phyloP scores from a whole-genome alignment of 2,888 invertebrate genomes.

The Drosophila gaucha region DNA sequence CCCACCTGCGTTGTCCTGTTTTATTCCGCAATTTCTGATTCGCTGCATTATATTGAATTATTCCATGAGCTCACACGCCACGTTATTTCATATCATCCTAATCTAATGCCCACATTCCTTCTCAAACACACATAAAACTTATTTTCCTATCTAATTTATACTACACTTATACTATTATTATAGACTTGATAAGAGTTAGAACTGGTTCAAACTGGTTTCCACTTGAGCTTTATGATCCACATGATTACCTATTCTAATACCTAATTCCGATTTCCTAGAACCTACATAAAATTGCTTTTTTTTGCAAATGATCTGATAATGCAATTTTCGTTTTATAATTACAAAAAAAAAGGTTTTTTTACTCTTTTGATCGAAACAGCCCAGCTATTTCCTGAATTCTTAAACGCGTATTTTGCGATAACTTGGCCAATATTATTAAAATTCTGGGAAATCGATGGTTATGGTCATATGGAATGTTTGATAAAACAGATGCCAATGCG shows the following conservation, averaged over 20 bases:
- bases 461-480: slow-evolving; percentile 56
- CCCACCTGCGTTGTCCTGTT: no score
- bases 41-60: not conserved
- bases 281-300: slow-evolving; percentile 5
- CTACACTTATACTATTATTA: not conserved
- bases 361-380: not conserved
- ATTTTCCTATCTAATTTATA: slow-evolving; percentile 1
- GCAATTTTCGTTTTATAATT: slow-evolving; percentile 4
- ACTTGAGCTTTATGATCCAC: slow-evolving; percentile 17
- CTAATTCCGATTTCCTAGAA: slow-evolving; percentile 24
- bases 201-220: slow-evolving; percentile 26
- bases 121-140: not conserved
- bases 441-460: slow-evolving; percentile 49
- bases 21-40: not conserved
- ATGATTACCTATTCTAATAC: slow-evolving; percentile 19
- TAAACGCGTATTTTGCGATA: slow-evolving; percentile 10
- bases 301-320: slow-evolving; percentile 25
- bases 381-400: slow-evolving; percentile 9
- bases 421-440: slow-evolving; percentile 10
- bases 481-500: slow-evolving; percentile 35
- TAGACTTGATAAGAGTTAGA: slow-evolving; percentile 28
- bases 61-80: not conserved
- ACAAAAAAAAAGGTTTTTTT: not conserved
- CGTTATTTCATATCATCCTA: not conserved
- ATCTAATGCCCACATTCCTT: not conserved